A percentile compares a stretch with the other conserved stretches of the same genome.
Evolutionary conservation across 2,888 invertebrate genomes (phyloP).

Genomic region (Scaptomyza parva): DNA sequence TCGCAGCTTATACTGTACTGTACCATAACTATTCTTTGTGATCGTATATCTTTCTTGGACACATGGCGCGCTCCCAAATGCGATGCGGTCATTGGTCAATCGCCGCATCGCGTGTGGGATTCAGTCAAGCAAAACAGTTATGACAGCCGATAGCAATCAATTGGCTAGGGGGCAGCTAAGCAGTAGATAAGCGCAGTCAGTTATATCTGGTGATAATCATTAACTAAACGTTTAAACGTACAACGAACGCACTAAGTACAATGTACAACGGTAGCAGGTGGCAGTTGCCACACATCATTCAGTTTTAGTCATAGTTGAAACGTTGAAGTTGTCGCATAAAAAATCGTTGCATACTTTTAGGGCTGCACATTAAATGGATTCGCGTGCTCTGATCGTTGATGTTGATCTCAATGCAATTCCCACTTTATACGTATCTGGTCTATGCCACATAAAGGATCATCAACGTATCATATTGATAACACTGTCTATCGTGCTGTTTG

Average conservation of each 20-base stretch:
- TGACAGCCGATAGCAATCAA: constrained; percentile 54
- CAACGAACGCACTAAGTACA: neutral
- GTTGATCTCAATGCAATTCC: constrained; percentile 26
- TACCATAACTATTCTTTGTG: neutral
- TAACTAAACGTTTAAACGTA: constrained; percentile 12
- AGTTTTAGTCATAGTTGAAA: constrained; percentile 33
- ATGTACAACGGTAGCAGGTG: constrained; percentile 29
- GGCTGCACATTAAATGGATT: constrained; percentile 49
- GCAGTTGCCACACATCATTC: constrained; percentile 10
- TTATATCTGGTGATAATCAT: constrained; percentile 42
- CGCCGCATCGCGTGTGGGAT: constrained; percentile 25
- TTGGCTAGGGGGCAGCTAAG: constrained; percentile 26
- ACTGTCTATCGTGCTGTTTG: constrained; percentile 55
- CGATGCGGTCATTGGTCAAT: constrained; percentile 15
- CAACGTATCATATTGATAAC: constrained; percentile 57
- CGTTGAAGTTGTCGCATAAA: constrained; percentile 9
- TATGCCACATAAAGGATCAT: constrained; percentile 56
- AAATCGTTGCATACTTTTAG: constrained; percentile 58
- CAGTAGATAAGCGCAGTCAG: constrained; percentile 47
- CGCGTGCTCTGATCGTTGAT: constrained; percentile 22
- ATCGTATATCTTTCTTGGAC: constrained; percentile 1
- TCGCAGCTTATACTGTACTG: neutral
- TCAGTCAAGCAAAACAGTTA: constrained; percentile 5
- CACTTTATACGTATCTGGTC: constrained; percentile 49
- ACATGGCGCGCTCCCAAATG: constrained; percentile 10